phyloP scores from a whole-genome alignment of 2,113 vertebrate genomes.

The Saccopteryx bilineata region DNA sequence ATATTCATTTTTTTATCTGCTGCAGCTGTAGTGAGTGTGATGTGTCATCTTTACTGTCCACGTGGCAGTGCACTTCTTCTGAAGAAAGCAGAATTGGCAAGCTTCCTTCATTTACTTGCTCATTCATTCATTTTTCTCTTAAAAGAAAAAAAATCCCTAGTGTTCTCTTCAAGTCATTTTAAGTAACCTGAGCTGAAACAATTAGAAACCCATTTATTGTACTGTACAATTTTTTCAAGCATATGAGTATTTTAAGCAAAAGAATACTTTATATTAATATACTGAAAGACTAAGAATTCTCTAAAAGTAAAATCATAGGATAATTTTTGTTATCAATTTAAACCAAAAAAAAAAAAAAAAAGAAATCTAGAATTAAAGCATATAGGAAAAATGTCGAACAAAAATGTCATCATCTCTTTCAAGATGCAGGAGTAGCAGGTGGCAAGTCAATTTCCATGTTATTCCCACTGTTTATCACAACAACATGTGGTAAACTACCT shows the following conservation, averaged over 20 bases:
- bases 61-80: slow-evolving; percentile 29
- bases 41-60: slow-evolving; percentile 68
- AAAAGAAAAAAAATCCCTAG: background rate
- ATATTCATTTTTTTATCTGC: slow-evolving; percentile 80
- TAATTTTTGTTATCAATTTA: background rate
- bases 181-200: slow-evolving; percentile 32
- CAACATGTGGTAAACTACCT: background rate
- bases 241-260: background rate
- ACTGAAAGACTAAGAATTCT: background rate
- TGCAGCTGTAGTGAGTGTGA: slow-evolving; percentile 69
- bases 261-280: background rate
- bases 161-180: slow-evolving; percentile 46
- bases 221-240: background rate
- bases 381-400: background rate
- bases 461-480: background rate
- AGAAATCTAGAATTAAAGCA: background rate
- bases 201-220: slow-evolving; percentile 50
- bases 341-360: background rate
- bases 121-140: slow-evolving; percentile 39
- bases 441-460: background rate
- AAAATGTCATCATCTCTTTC: background rate
- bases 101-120: background rate
- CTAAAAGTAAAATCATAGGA: background rate
- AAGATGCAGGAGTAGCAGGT: background rate
- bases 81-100: slow-evolving; percentile 28